A percentile compares a stretch with the other conserved stretches of the same genome.
Evolutionary conservation across 2,113 vertebrate genomes (phyloP).

Genomic region (Turdus rufiventris): DNA sequence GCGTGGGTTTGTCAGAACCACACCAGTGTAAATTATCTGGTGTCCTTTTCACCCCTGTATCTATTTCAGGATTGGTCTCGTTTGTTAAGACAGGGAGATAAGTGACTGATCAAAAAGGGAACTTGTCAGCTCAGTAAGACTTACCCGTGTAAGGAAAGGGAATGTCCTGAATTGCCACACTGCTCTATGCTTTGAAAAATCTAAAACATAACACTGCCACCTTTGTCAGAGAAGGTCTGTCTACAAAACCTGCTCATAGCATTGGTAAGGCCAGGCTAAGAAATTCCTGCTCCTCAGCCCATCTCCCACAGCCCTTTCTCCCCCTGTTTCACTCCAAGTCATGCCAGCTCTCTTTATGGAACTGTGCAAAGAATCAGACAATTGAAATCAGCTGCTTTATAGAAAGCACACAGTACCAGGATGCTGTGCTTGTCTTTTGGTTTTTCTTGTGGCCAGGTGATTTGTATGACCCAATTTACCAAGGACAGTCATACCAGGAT

Average conservation of each 20-base stretch:
- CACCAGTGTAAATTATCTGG: not conserved
- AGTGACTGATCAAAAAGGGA: not conserved
- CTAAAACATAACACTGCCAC: not conserved
- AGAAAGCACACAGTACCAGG: rapidly evolving
- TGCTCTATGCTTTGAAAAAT: not conserved
- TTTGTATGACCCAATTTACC: not conserved
- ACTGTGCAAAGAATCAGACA: not conserved
- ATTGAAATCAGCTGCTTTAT: not conserved
- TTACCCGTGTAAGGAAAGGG: not conserved
- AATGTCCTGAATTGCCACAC: not conserved
- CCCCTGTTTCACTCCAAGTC: not conserved
- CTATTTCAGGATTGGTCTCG: not conserved
- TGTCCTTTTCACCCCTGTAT: not conserved
- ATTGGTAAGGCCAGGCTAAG: not conserved
- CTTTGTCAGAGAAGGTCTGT: not conserved
- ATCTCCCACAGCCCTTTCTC: not conserved
- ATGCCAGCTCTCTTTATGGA: not conserved
- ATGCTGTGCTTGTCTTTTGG: not conserved
- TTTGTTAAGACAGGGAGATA: not conserved
- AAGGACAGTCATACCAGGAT: not conserved
- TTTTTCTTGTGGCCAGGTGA: not conserved
- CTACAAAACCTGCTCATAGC: not conserved
- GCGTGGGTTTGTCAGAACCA: not conserved
- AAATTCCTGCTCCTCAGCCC: not conserved
- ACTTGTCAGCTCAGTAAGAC: not conserved